These are phyloP conservation scores for Zeus faber DNA, from an alignment of 2,113 vertebrate genomes.

Conservation along the genomic window DNA sequence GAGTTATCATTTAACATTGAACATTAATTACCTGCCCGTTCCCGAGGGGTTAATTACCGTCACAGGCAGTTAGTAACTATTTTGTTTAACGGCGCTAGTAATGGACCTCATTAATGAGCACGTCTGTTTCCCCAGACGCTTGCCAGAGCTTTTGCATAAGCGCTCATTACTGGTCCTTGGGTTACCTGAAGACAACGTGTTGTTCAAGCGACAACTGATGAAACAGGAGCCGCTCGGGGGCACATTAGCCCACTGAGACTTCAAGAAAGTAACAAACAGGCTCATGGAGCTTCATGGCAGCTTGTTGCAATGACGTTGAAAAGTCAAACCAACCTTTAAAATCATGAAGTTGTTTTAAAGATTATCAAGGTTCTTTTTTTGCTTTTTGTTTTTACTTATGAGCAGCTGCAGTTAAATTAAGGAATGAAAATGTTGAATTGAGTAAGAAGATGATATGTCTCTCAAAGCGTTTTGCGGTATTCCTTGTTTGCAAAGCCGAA, in stretches of 20 bases:
- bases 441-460: too few species aligned
- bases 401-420: too few species aligned
- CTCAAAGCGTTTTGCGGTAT: too few species aligned
- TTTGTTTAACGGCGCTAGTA: neutral
- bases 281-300: neutral
- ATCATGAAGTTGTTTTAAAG: too few species aligned
- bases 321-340: too few species aligned
- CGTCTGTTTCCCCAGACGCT: neutral
- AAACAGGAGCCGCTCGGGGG: neutral
- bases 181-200: neutral
- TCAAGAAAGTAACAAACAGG: neutral
- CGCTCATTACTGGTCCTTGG: neutral
- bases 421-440: too few species aligned
- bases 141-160: neutral
- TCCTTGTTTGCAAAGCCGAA: too few species aligned
- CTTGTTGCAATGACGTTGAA: too few species aligned
- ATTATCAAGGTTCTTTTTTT: too few species aligned
- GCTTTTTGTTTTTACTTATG: too few species aligned
- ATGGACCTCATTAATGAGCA: neutral
- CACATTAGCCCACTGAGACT: neutral
- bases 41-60: constrained; percentile 42
- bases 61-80: constrained; percentile 33
- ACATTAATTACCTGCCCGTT: neutral
- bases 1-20: neutral
- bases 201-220: neutral